Percentiles rank a stretch among this genome's conserved stretches.
Evolutionary conservation across 2,888 invertebrate species (phyloP).

Genomic region (Latrodectus elegans): DNA sequence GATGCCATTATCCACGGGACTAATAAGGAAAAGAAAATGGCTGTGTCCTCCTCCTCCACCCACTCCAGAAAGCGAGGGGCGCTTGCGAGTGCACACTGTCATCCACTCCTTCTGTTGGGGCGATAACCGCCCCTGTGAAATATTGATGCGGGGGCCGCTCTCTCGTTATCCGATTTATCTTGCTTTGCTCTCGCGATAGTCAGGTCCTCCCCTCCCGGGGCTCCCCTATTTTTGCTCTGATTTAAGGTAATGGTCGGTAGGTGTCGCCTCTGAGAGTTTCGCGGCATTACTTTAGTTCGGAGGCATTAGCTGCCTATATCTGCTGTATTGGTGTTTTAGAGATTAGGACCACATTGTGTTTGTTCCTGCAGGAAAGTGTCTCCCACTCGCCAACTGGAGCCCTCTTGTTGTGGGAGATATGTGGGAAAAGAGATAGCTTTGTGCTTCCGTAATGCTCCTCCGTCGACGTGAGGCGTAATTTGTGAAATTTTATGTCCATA

Average conservation of each 20-base stretch:
- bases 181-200: conserved; percentile 56
- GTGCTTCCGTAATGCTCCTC: not conserved
- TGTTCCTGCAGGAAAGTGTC: conserved; percentile 5
- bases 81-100: conserved; percentile 36
- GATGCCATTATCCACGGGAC: not conserved
- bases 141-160: conserved; percentile 56
- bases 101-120: conserved; percentile 20
- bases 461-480: not conserved
- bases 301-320: conserved; percentile 46
- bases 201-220: conserved; percentile 17
- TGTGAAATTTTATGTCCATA: conserved; percentile 4
- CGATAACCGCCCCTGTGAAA: conserved; percentile 63
- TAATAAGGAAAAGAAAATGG: conserved; percentile 35
- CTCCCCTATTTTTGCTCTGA: conserved; percentile 62
- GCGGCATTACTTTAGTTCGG: conserved; percentile 14
- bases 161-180: conserved; percentile 59
- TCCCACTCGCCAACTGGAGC: not conserved
- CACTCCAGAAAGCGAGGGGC: conserved; percentile 19
- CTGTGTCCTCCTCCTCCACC: not conserved
- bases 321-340: conserved; percentile 28
- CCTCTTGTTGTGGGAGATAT: not conserved
- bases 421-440: conserved; percentile 16
- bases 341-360: conserved; percentile 24
- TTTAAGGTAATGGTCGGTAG: conserved; percentile 62
- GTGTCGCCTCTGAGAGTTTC: conserved; percentile 41